Evolutionary conservation across 2,888 invertebrate genomes (phyloP), one percentile per base, ranked within the genome.

Genomic region (Drosophila mimica): DNA sequence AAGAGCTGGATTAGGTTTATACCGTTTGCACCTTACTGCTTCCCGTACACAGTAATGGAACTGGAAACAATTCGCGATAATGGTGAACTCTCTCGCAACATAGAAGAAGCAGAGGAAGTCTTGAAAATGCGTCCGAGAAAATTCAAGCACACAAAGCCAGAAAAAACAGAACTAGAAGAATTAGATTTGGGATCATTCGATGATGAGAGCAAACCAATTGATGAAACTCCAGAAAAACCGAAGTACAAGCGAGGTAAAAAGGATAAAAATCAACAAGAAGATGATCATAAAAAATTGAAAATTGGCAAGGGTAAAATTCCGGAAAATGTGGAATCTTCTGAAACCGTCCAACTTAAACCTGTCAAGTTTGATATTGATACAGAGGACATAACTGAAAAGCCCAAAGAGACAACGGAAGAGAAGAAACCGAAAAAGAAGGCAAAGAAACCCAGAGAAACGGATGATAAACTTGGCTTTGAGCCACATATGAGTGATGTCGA

Each of bases 1-100:
- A 96, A 96, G 88, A 96, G 96, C 91, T 94, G 96, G 78, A 96
- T 97, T n/a, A 94, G 93, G 49, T 94, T 94, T 81, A 92, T 93
- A 56, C 95, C 95, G 72, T 96, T 95, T 94, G 95, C 96, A 17
- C 95, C 96, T 5, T 92, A 94, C 70, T 92, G 90, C 52, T 92
- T 91, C 76, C 91, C 89, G 8, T 88, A 87, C 38, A 77, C 71
- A 8, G 74, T 88, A 15, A 81, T 76, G 17, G 79, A 90, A 3
- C 48, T 90, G 17, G 94, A 94, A 74, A 94, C 94, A 54, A 85
- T 94, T 49, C 94, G 94, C 75, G 94, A 95, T 88, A 94, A 94
- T 77, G 96, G 96, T 30, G 94, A 95, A 79, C 91, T 96, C 57
- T 96, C 96, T 0, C 94, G 96, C 88, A 95, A 95, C 90, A 93